Percentiles rank a stretch among this genome's conserved stretches.
These are phyloP conservation scores for Ennomos erosarius DNA, from an alignment of 2,888 invertebrate genomes.

Conservation along the genomic window DNA sequence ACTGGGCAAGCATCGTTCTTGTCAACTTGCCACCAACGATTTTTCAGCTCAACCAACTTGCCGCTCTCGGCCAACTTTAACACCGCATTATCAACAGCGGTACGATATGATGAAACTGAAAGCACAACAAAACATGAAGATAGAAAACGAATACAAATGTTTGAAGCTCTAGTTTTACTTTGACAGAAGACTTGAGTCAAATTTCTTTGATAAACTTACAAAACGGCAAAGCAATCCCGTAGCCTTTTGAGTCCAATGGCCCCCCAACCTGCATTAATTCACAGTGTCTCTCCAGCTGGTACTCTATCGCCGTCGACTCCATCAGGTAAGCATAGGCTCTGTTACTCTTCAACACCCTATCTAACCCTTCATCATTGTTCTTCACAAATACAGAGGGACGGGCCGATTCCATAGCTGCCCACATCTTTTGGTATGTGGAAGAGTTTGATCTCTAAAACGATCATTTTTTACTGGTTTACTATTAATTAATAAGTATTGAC, in stretches of 20 bases:
- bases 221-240: slow-evolving; percentile 96
- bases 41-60: slow-evolving; percentile 91
- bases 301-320: slow-evolving; percentile 98
- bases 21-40: slow-evolving; percentile 95
- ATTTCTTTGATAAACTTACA: slow-evolving; percentile 84
- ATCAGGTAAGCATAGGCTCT: slow-evolving; percentile 96
- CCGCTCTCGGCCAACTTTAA: slow-evolving; percentile 96
- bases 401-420: slow-evolving; percentile 95
- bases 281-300: slow-evolving; percentile 94
- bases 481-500: neutral
- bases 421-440: slow-evolving; percentile 96
- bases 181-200: no score
- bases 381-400: slow-evolving; percentile 93
- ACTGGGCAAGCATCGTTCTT: slow-evolving; percentile 86
- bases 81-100: slow-evolving; percentile 93
- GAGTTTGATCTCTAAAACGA: slow-evolving; percentile 92
- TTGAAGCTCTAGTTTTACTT: no score
- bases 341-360: slow-evolving; percentile 91
- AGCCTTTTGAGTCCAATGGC: slow-evolving; percentile 93
- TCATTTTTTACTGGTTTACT: neutral
- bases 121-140: slow-evolving; percentile 10
- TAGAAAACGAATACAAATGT: no score
- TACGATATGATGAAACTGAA: slow-evolving; percentile 90
- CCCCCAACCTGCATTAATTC: slow-evolving; percentile 93
- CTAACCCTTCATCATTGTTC: slow-evolving; percentile 94